phyloP scores from a whole-genome alignment of 1,140 invertebrate species.

The Venturia canescens region DNA sequence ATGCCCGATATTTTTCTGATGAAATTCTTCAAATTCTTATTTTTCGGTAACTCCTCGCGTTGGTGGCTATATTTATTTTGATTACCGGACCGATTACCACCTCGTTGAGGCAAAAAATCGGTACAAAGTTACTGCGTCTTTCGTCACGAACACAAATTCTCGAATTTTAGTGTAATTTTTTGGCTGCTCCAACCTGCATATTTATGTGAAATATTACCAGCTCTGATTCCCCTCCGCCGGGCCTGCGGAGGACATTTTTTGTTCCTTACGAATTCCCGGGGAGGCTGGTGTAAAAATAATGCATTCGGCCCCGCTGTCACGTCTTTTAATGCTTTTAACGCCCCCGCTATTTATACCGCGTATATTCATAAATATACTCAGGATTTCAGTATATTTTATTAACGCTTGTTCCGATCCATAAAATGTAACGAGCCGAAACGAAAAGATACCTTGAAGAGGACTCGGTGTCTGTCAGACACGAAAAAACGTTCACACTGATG shows the following conservation, averaged over 20 bases:
- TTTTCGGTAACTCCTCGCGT: too few species aligned
- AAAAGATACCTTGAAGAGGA: background rate
- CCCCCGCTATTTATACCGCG: background rate
- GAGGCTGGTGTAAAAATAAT: slow-evolving; percentile 24
- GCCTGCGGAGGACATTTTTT: background rate
- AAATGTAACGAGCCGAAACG: slow-evolving; percentile 16
- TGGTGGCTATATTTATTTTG: too few species aligned
- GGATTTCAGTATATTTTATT: background rate
- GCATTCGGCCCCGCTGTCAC: slow-evolving; percentile 20
- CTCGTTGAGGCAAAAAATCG: too few species aligned
- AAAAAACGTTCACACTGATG: too few species aligned
- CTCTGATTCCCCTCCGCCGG: too few species aligned
- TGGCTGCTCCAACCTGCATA: too few species aligned
- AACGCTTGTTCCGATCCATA: background rate
- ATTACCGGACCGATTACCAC: too few species aligned
- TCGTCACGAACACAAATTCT: too few species aligned
- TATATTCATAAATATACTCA: background rate
- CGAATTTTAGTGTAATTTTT: too few species aligned
- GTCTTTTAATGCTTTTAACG: slow-evolving; percentile 20
- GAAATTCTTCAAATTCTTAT: background rate
- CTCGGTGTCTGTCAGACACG: too few species aligned
- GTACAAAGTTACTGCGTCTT: background rate
- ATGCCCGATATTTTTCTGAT: background rate
- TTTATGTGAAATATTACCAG: too few species aligned
- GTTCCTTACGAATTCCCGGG: slow-evolving; percentile 31